phyloP scores from a whole-genome alignment of 2,113 vertebrate species.

The Glaucidium brasilianum region DNA sequence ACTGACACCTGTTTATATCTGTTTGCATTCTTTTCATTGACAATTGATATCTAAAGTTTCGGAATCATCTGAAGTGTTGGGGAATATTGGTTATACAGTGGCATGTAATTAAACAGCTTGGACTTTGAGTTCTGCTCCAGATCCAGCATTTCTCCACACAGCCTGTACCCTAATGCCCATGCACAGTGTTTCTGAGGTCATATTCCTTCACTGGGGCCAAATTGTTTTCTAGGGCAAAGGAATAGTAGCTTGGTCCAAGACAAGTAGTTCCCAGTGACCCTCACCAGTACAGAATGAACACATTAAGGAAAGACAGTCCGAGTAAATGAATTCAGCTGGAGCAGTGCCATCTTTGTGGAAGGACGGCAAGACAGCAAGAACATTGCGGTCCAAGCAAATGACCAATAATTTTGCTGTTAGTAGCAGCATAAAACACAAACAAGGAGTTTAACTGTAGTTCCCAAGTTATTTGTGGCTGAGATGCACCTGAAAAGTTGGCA shows the following conservation, averaged over 20 bases:
- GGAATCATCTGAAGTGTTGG: not conserved
- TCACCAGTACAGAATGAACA: not conserved
- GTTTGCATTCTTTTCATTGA: not conserved
- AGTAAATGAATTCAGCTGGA: not conserved
- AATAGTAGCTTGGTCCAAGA: not conserved
- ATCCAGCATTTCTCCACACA: not conserved
- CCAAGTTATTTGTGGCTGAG: not conserved
- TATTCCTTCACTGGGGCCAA: not conserved
- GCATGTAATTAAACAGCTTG: no score
- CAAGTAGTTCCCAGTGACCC: not conserved
- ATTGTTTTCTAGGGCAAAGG: not conserved
- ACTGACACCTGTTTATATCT: not conserved
- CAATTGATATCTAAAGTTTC: rapidly evolving
- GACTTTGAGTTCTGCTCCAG: not conserved
- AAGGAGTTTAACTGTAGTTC: not conserved
- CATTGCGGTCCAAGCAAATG: not conserved
- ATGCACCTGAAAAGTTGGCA: constrained; percentile 29
- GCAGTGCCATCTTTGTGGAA: not conserved
- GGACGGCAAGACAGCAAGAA: not conserved
- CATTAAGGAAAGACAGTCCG: not conserved
- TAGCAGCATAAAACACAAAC: not conserved
- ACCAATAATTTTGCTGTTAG: not conserved
- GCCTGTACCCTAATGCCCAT: not conserved
- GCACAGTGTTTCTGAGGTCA: not conserved
- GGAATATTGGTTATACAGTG: not conserved